Evolutionary conservation across 2,113 vertebrate species (phyloP), one percentile per base, ranked within the genome.

Genomic region (Triplophysa dalaica): DNA sequence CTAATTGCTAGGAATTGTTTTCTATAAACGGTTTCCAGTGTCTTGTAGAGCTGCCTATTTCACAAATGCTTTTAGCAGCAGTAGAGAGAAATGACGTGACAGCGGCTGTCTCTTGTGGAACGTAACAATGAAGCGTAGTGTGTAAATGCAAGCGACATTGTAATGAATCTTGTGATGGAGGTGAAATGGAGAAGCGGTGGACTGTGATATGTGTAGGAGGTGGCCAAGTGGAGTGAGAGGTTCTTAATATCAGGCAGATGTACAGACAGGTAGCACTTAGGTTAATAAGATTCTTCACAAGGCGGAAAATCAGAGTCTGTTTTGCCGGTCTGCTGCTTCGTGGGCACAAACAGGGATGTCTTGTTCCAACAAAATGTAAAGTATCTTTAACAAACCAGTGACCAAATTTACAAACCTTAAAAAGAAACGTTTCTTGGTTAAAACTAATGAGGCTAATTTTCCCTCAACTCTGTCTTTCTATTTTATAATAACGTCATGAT

Each of bases 251-350:
- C 19, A 38, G 63, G 66, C n/a, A 56, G 78, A 65, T 65, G 72
- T 48, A 60, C 83, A 70, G 86, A 82, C 78, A 81, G 80, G 83
- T 76, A 80, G 70, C 75, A 79, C 79, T 86, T 70, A 58, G 82
- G 80, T 87, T 86, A 88, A 88, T 88, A 24, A 24, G 81, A 85
- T 87, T 85, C 86, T 78, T 63, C 58, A 38, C 41, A 21, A 33
- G 75, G 85, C 83, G 84, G 82, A 85, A 70, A 54, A 45, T 41
- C 13, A 50, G 66, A 65, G 16, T 63, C 33, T 75, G 79, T 79
- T 80, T 86, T 76, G 56, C 73, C 63, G 73, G 77, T 78, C 64
- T 43, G 56, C 24, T 58, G 26, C 76, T 14, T 76, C 13, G 4
- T 29, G 10, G 24, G 45, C 10, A 78, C 63, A 74, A 69, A 68